These are phyloP conservation scores for Poicephalus gulielmi DNA, from an alignment of 2,113 vertebrate genomes.

Conservation along the genomic window DNA sequence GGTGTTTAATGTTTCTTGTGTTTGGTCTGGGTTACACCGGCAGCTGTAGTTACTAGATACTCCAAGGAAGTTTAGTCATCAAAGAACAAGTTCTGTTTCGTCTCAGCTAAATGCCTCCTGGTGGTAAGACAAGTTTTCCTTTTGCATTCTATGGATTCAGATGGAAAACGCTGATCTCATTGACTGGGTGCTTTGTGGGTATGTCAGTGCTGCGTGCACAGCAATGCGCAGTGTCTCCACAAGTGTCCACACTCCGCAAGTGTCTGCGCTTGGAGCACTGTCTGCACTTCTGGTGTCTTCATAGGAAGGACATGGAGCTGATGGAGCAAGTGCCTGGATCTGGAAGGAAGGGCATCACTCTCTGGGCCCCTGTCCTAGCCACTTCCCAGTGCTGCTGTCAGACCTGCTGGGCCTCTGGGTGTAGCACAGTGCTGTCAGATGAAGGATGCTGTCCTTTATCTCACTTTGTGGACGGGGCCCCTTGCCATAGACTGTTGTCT, in stretches of 20 bases:
- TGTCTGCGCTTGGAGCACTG: background rate
- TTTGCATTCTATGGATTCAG: background rate
- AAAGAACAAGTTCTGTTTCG: background rate
- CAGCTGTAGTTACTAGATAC: background rate
- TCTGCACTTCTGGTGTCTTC: background rate
- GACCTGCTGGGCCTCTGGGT: background rate
- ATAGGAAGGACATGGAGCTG: background rate
- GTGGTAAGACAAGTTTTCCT: background rate
- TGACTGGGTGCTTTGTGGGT: background rate
- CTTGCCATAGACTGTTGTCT: background rate
- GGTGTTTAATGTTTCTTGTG: background rate
- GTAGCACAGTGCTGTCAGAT: background rate
- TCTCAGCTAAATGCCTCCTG: background rate
- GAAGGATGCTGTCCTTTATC: background rate
- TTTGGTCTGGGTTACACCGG: background rate
- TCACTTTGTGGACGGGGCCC: background rate
- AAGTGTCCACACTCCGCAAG: background rate
- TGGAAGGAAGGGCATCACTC: background rate
- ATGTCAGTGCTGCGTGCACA: background rate
- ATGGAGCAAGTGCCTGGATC: background rate
- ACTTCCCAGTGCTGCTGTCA: background rate
- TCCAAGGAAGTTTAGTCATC: background rate
- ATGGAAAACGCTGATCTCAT: background rate
- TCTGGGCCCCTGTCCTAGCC: background rate
- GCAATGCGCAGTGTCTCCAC: background rate